Evolutionary conservation across 2,888 invertebrate species (phyloP), one percentile per base, ranked within the genome.

Genomic region (Galerucella nymphaeae): DNA sequence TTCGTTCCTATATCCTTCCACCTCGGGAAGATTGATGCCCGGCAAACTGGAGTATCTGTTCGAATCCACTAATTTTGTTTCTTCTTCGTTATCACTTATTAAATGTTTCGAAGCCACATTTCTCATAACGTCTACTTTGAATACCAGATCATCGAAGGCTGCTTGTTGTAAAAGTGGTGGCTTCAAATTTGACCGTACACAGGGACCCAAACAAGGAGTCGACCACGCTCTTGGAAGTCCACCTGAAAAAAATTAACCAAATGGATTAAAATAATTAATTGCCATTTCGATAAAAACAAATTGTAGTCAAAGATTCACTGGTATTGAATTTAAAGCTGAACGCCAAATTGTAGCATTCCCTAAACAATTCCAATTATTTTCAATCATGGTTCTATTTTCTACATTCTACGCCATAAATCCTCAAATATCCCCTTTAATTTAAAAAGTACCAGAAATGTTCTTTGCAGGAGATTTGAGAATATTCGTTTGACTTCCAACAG

Each of bases 111-210:
- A 89, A 55, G 92, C 91, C 77, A 95, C 91, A 84, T 95, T 94
- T 65, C 95, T 88, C 89, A 93, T 93, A 61, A 95, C 93, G 86
- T 96, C 96, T 77, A 96, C 92, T 71, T 92, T 90, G 87, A 94
- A 96, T 14, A 91, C 86, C 80, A 91, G 90, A 85, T 94, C 93
- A 86, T 95, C 95, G 87, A 96, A 95, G 57, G 95, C 93, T 59
- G 95, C 95, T 85, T 95, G 95, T 84, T 96, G 96, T 66, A 96
- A 88, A 79, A 94, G 88, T 3, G 96, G 96, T 30, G 95, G 93
- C 82, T 93, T 92, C 70, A 96, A 89, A 59, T 91, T 88, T 74
- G 89, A 88, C 72, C 92, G 89, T 80, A 90, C 88, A 81, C 84
- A 85, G 68, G 88, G 86, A 68, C 88, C 88, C 80, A 89, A 78